Conservation (phyloP, 2,113 vertebrate species). For the Strix aluco region DNA sequence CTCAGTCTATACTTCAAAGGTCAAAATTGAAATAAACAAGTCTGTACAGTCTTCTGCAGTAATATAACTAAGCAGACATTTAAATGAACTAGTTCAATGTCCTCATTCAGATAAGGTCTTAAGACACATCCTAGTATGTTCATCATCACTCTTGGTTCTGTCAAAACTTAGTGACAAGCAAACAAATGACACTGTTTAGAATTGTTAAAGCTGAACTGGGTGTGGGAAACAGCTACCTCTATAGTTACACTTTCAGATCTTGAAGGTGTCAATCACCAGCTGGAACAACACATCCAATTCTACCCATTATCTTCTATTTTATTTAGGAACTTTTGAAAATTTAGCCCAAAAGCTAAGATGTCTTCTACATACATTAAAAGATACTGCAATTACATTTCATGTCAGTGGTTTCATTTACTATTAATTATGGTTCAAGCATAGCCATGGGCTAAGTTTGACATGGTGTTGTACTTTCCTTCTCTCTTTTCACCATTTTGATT, state of each 20-base stretch:
- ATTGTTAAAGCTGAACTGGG: background rate
- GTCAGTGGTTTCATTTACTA: background rate
- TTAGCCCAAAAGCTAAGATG: background rate
- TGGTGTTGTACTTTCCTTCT: background rate
- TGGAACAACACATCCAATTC: background rate
- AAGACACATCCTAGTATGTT: background rate
- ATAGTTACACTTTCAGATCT: background rate
- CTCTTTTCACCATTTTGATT: background rate
- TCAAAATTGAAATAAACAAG: background rate
- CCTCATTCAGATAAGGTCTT: background rate
- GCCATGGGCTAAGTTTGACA: background rate
- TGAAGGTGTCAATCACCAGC: background rate
- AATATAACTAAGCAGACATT: background rate
- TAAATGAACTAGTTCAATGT: background rate
- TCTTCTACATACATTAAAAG: background rate
- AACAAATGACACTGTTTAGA: background rate
- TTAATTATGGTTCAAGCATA: constrained; percentile 5
- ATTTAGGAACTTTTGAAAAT: background rate
- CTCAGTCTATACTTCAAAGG: background rate
- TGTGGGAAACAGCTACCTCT: background rate
- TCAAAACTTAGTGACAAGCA: background rate
- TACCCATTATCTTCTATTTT: background rate
- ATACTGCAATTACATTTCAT: background rate
- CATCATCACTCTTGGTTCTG: background rate
- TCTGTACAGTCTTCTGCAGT: background rate